phyloP scores from a whole-genome alignment of 2,113 vertebrate species.

The Chloroceryle aenea region DNA sequence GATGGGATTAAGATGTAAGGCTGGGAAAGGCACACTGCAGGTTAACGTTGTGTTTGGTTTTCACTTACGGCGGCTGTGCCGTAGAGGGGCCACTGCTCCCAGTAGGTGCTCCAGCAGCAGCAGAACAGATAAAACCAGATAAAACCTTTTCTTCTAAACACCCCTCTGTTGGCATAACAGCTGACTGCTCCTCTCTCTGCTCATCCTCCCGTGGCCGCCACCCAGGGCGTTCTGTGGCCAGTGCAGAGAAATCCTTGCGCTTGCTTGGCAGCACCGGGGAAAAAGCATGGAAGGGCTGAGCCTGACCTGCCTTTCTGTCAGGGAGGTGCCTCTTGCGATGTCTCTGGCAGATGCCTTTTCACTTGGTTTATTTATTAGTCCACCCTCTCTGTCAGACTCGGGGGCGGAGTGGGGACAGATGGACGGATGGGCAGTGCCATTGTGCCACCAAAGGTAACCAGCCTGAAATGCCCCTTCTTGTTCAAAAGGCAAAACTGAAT shows the following conservation, averaged over 20 bases:
- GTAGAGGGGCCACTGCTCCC: fast-evolving
- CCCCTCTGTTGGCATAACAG: background rate
- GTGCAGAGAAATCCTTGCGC: fast-evolving
- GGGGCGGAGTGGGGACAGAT: background rate
- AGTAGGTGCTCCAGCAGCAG: background rate
- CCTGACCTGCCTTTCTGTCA: background rate
- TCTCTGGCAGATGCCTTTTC: background rate
- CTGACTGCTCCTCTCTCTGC: background rate
- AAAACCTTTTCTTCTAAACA: background rate
- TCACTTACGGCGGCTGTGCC: background rate
- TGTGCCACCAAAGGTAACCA: background rate
- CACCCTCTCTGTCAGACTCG: background rate
- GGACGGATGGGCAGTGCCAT: fast-evolving
- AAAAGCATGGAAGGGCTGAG: background rate
- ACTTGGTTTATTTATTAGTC: background rate
- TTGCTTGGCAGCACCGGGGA: background rate
- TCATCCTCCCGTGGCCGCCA: background rate
- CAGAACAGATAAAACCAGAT: background rate
- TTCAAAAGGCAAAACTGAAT: background rate
- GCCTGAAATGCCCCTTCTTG: background rate
- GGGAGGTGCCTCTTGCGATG: fast-evolving
- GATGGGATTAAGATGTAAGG: background rate
- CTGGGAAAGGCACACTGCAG: fast-evolving
- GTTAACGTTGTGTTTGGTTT: fast-evolving
- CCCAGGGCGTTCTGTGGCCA: fast-evolving